Evolutionary conservation across 2,113 vertebrate genomes (phyloP).

Genomic region (Cebus imitator): DNA sequence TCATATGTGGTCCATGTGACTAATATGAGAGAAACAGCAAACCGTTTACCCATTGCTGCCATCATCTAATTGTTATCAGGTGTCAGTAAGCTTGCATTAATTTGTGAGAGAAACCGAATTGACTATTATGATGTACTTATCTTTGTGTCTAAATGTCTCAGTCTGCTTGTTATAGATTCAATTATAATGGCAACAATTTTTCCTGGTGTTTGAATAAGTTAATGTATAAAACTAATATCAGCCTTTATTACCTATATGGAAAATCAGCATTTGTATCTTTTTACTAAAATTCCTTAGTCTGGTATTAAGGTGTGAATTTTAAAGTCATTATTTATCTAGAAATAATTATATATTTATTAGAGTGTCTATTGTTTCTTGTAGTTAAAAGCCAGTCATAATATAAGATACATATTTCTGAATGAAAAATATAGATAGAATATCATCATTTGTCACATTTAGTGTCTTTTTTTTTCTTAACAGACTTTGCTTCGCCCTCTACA

Average conservation of each 20-base stretch:
- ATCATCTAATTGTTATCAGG: background rate
- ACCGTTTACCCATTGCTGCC: background rate
- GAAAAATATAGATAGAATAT: constrained; percentile 21
- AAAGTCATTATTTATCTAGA: background rate
- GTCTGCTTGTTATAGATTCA: background rate
- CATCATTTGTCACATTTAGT: constrained; percentile 49
- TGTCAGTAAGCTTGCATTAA: background rate
- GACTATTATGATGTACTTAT: background rate
- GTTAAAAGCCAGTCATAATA: constrained; percentile 11
- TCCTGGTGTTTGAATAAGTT: constrained; percentile 35
- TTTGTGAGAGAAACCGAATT: background rate
- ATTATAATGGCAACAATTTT: constrained; percentile 14
- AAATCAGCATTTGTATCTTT: background rate
- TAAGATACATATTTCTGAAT: background rate
- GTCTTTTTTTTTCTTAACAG: constrained; percentile 78
- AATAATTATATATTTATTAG: background rate
- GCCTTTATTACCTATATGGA: background rate
- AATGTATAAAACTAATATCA: constrained; percentile 27
- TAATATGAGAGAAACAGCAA: background rate
- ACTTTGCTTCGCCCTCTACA: constrained; percentile 93
- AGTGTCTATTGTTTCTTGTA: background rate
- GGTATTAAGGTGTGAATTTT: constrained; percentile 6
- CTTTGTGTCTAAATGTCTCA: background rate
- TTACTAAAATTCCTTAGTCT: constrained; percentile 23
- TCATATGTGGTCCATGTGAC: background rate